A percentile compares a stretch with the other conserved stretches of the same genome.
Conservation (phyloP, 2,113 vertebrate species). For the Leptobrachium leishanense region DNA sequence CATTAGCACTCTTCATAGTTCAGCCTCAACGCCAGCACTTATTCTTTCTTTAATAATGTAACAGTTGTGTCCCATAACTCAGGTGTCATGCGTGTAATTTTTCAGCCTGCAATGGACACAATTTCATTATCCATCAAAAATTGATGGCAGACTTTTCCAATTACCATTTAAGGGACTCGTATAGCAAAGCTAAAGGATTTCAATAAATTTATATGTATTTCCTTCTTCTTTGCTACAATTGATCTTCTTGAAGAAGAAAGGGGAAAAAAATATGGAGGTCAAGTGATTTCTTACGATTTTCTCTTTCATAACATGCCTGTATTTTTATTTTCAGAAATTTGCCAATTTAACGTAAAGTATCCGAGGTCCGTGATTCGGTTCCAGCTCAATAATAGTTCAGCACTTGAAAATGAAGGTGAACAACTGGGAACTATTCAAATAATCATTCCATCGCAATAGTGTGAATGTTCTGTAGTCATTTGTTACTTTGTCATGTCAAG, state of each 20-base stretch:
- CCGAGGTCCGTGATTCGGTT: constrained; percentile 26
- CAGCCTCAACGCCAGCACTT: constrained; percentile 38
- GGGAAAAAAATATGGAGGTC: constrained; percentile 22
- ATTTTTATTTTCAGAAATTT: constrained; percentile 38
- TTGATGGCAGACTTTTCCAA: constrained; percentile 62
- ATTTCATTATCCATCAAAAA: constrained; percentile 58
- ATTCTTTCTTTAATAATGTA: constrained; percentile 59
- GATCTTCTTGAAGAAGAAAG: constrained; percentile 54
- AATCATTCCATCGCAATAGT: constrained; percentile 37
- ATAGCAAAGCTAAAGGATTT: constrained; percentile 56
- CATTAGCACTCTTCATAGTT: neutral
- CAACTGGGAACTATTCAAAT: constrained; percentile 43
- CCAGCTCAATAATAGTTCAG: constrained; percentile 8
- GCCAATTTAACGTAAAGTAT: neutral
- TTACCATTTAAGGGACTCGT: constrained; percentile 55
- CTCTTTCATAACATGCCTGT: constrained; percentile 26
- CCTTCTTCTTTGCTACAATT: constrained; percentile 57
- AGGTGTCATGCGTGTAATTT: constrained; percentile 58
- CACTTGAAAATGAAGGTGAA: constrained; percentile 36
- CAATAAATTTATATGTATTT: constrained; percentile 54
- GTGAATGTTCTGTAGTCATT: constrained; percentile 39
- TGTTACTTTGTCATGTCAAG: constrained; percentile 45
- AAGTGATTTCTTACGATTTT: constrained; percentile 53
- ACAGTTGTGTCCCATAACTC: constrained; percentile 49
- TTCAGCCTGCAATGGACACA: constrained; percentile 53